phyloP scores from a whole-genome alignment of 2,888 invertebrate genomes.

The Melitaea athalia region DNA sequence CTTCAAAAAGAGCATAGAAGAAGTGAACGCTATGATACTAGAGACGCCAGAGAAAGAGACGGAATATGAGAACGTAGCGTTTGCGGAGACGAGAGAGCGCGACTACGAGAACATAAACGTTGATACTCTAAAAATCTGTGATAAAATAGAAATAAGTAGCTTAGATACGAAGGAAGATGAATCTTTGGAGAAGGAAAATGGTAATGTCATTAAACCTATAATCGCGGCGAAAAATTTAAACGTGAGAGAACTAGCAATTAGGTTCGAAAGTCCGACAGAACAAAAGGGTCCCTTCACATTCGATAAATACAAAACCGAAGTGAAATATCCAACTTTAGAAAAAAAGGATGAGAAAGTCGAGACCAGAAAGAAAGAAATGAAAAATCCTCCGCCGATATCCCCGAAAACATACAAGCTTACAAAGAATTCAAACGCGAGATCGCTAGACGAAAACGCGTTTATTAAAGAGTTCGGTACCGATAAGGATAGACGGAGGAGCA shows the following conservation, averaged over 20 bases:
- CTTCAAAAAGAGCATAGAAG: constrained; percentile 85
- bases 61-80: constrained; percentile 66
- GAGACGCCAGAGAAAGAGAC: constrained; percentile 61
- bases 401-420: constrained; percentile 82
- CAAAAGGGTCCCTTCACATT: constrained; percentile 82
- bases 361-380: constrained; percentile 58
- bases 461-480: constrained; percentile 85
- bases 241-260: constrained; percentile 84
- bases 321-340: constrained; percentile 67
- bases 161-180: constrained; percentile 43
- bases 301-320: constrained; percentile 73
- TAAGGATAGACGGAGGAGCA: constrained; percentile 80
- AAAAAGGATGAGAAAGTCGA: constrained; percentile 57
- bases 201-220: constrained; percentile 57
- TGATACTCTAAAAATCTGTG: constrained; percentile 63
- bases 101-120: constrained; percentile 71
- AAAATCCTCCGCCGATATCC: constrained; percentile 83
- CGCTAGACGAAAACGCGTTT: constrained; percentile 88
- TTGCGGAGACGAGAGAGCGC: constrained; percentile 50
- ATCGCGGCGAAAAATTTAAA: constrained; percentile 66
- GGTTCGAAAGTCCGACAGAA: constrained; percentile 85
- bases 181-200: constrained; percentile 59
- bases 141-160: constrained; percentile 55
- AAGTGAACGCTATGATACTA: constrained; percentile 84
- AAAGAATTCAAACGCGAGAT: constrained; percentile 85